Base-by-base conservation (phyloP, 2,888 invertebrate genomes). In the Xanthia icteritia region DNA sequence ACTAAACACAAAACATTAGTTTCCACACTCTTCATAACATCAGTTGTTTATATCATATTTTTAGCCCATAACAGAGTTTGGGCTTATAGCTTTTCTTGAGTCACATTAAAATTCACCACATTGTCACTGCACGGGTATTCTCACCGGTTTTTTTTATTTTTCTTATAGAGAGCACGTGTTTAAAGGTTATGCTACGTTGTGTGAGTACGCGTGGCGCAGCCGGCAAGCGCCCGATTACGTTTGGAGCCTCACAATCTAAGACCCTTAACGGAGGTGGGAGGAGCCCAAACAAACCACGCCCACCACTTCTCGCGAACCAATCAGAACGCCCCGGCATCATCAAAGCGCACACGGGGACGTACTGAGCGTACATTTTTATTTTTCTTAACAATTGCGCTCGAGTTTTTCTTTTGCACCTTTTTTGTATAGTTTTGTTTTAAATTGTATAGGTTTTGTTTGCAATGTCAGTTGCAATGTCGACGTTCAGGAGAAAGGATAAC, bases 181-280 rank as follows among this genome's bases (percentile, higher is more conserved):
- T 89, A 85, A 92, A 91, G 92, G 90, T 92, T 90, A 90, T 87
- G 83, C 86, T 88, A 81, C 81, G 58, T 75, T 45, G 72, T 86
- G 85, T 84, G 83, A 90, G 92, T 88, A 87, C 93, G 94, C 96
- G 95, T 94, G 96, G 96, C 96, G 96, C 96, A 90, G 92, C 92
- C 94, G 93, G 91, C 96, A 90, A 95, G 96, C 96, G 97, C 96
- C 94, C 92, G 94, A 92, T 94, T 94, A 94, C 94, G 95, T 96
- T 95, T 96, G 96, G 91, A 89, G 91, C 91, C 93, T 90, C 90
- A 89, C 89, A 90, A 92, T 87, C 89, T 86, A 86, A 92, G 93
- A 93, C 93, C 95, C 95, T 94, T 94, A 94, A 90, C 94, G 82
- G 94, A 88, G 91, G 92, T 90, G 93, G 97, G 97, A 92, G 96